Conservation (phyloP, 2,797 vertebrate genomes). For the Acestrorhynchus altus region DNA sequence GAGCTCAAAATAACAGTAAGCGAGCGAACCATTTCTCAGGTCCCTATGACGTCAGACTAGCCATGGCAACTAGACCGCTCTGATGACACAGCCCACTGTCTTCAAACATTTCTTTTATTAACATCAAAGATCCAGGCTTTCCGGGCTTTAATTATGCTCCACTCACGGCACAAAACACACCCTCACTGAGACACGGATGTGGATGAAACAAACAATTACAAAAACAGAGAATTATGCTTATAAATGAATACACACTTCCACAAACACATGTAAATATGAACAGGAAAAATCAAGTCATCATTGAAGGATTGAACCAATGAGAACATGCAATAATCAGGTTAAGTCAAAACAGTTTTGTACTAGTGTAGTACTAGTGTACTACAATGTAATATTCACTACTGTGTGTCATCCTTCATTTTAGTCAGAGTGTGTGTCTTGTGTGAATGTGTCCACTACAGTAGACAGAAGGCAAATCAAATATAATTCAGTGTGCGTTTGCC, state of each 20-base stretch:
- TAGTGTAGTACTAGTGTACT: background rate
- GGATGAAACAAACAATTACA: background rate
- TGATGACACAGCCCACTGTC: slow-evolving; percentile 65
- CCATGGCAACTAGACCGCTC: slow-evolving; percentile 76
- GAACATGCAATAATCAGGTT: background rate
- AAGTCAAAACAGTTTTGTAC: background rate
- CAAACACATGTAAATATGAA: slow-evolving; percentile 27
- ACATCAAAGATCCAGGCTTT: slow-evolving; percentile 68
- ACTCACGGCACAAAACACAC: slow-evolving; percentile 50
- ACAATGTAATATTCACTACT: background rate
- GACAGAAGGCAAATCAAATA: slow-evolving; percentile 51
- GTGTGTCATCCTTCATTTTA: background rate
- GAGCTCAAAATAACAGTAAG: slow-evolving; percentile 61
- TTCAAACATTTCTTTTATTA: slow-evolving; percentile 69
- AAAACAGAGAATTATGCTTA: background rate
- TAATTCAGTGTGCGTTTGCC: slow-evolving; percentile 40
- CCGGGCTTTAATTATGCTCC: slow-evolving; percentile 64
- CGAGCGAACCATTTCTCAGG: slow-evolving; percentile 48
- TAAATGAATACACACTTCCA: slow-evolving; percentile 41
- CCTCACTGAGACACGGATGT: slow-evolving; percentile 1
- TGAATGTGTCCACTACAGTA: slow-evolving; percentile 16
- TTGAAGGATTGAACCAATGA: background rate
- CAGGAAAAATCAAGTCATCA: background rate
- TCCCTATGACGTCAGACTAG: slow-evolving; percentile 70
- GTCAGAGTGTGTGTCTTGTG: background rate